Evolutionary conservation across 2,888 invertebrate genomes (phyloP), one percentile per base, ranked within the genome.

Genomic region (Mellilla xanthometata): DNA sequence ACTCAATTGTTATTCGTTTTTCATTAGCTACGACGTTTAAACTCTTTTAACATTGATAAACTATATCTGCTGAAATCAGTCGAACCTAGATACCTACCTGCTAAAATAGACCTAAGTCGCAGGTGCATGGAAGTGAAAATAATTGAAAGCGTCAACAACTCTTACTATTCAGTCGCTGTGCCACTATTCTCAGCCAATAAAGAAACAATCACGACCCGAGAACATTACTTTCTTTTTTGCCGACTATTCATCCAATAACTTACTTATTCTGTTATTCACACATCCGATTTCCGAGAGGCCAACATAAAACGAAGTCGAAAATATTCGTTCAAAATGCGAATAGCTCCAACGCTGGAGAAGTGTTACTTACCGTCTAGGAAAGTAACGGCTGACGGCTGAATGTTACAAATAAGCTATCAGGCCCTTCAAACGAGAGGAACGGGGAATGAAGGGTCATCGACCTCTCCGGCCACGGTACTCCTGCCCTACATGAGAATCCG

Each of bases 401-500:
- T 3, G 15, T 15, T 3, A 15, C 15, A 84, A 81, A 83, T 76
- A 82, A 78, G 70, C 76, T 68, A 68, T 64, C 68, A 76, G 77
- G 76, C 80, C 72, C 73, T 47, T 36, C 10, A 7, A 32, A 31
- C 36, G 70, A 68, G 64, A 73, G 71, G 60, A 63, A 24, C n/a
- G 60, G 58, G 60, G 68, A 65, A 65, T 64, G 69, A 70, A 47
- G 70, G 86, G 85, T 79, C 85, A 63, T 63, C 48, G 83, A 84
- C 72, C 88, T 61, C 62, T 48, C 62, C 72, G 82, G 67, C 84
- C 81, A 66, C 87, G 81, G 76, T 75, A 77, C 85, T 86, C 82
- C 82, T 89, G 79, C 82, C 87, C 88, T 81, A 88, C 81, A 76
- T 84, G 45, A 38, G 44, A 49, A 42, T 33, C 43, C 49, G 49